phyloP scores from a whole-genome alignment of 1,140 invertebrate species.

The Pseudomyrmex flavicornis region DNA sequence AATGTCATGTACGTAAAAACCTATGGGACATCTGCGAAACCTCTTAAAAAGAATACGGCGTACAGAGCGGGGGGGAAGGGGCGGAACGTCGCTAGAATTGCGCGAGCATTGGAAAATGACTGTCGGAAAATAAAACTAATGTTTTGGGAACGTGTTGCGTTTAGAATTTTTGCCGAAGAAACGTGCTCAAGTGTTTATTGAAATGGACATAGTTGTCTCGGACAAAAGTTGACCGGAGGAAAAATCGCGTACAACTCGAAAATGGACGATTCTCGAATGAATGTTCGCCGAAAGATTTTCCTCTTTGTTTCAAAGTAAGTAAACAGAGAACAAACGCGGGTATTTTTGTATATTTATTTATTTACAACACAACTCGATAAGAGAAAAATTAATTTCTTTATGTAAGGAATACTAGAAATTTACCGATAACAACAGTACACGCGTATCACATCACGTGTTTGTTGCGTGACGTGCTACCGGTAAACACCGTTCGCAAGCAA shows the following conservation, averaged over 20 bases:
- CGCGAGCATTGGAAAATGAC: neutral
- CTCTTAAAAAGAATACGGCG: constrained; percentile 25
- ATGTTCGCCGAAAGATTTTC: constrained; percentile 9
- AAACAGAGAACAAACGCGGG: neutral
- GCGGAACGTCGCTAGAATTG: constrained; percentile 1
- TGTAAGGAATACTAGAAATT: too few relatives aligned
- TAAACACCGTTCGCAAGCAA: too few relatives aligned
- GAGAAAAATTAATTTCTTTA: too few relatives aligned
- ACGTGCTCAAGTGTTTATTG: constrained; percentile 47
- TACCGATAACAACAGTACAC: too few relatives aligned
- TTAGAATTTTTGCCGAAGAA: constrained; percentile 23
- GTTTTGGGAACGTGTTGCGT: neutral
- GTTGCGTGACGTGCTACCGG: too few relatives aligned
- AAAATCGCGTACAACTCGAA: constrained; percentile 1
- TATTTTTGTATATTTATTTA: neutral
- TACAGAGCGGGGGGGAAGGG: neutral
- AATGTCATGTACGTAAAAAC: neutral
- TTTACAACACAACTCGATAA: neutral
- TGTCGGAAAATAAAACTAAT: constrained; percentile 22
- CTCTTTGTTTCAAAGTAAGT: neutral
- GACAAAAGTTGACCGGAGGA: constrained; percentile 17
- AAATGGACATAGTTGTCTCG: neutral
- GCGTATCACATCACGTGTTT: too few relatives aligned
- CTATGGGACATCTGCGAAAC: neutral
- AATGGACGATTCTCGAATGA: neutral